phyloP scores from a whole-genome alignment of 2,888 invertebrate genomes.

The Eupithecia exiguata region DNA sequence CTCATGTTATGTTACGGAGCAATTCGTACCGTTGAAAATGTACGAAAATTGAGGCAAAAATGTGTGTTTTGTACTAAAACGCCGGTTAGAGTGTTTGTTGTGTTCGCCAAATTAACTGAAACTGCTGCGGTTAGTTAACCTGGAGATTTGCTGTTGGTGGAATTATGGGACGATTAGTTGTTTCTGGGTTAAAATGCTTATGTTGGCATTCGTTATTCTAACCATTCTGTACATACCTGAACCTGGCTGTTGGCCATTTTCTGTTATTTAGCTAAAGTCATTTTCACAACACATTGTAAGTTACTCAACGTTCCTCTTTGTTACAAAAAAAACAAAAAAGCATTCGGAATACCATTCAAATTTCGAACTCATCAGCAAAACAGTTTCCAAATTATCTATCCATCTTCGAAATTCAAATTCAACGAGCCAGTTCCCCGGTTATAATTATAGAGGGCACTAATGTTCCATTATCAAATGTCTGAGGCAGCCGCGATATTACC shows the following conservation, averaged over 20 bases:
- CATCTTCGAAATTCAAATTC: conserved; percentile 38
- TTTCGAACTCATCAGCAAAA: conserved; percentile 22
- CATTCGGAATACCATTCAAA: conserved; percentile 5
- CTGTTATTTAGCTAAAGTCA: background rate
- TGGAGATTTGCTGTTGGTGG: conserved; percentile 20
- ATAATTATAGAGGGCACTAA: conserved; percentile 77
- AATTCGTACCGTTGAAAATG: conserved; percentile 31
- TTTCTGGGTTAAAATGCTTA: conserved; percentile 15
- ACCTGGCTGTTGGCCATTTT: background rate
- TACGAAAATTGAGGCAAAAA: conserved; percentile 28
- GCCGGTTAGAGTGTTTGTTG: conserved; percentile 24
- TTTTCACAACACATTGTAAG: background rate
- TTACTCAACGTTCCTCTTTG: background rate
- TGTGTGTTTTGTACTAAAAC: conserved; percentile 17
- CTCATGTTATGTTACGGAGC: conserved; percentile 46
- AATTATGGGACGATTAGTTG: conserved; percentile 14
- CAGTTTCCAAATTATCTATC: conserved; percentile 30
- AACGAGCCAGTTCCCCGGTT: conserved; percentile 54
- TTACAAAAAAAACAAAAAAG: conserved; percentile 5
- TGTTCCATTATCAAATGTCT: conserved; percentile 73
- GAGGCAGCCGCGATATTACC: conserved; percentile 52
- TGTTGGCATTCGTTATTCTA: conserved; percentile 10
- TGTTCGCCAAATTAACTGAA: conserved; percentile 22
- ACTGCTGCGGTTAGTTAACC: conserved; percentile 28
- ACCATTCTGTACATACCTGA: background rate